Conservation (phyloP, 2,113 vertebrate genomes). For the Myotis yumanensis region DNA sequence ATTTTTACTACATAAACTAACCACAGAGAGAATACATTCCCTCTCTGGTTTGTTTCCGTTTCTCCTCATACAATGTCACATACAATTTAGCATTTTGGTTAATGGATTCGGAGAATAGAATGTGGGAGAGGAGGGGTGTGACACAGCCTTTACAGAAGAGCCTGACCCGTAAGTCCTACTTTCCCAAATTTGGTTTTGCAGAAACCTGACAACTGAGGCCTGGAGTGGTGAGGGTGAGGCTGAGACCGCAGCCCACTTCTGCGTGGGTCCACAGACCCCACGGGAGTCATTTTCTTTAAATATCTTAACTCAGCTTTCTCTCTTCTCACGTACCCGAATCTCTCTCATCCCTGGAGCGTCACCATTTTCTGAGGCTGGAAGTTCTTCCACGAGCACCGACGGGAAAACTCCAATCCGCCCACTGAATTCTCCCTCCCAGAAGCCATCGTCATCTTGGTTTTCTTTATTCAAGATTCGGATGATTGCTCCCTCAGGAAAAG, state of each 20-base stretch:
- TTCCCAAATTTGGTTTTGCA: background rate
- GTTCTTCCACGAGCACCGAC: conserved; percentile 95
- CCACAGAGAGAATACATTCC: background rate
- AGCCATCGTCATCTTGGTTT: conserved; percentile 97
- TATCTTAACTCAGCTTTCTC: background rate
- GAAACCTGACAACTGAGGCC: background rate
- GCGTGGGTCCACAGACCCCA: background rate
- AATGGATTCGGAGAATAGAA: background rate
- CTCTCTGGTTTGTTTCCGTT: background rate
- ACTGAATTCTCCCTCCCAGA: conserved; percentile 98
- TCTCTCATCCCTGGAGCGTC: conserved; percentile 87
- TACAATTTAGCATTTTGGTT: background rate
- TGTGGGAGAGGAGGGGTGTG: background rate
- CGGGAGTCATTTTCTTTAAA: background rate
- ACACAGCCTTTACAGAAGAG: background rate
- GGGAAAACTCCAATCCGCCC: conserved; percentile 95
- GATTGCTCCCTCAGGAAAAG: conserved; percentile 96
- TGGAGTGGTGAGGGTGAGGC: background rate
- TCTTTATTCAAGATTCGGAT: conserved; percentile 97
- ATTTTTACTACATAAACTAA: background rate
- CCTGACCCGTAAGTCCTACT: background rate
- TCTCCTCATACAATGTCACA: background rate
- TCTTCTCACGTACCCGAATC: conserved; percentile 80
- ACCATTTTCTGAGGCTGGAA: conserved; percentile 90
- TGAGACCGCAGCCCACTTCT: background rate